phyloP scores from a whole-genome alignment of 2,888 invertebrate genomes.

The Drosophila nigricruria region DNA sequence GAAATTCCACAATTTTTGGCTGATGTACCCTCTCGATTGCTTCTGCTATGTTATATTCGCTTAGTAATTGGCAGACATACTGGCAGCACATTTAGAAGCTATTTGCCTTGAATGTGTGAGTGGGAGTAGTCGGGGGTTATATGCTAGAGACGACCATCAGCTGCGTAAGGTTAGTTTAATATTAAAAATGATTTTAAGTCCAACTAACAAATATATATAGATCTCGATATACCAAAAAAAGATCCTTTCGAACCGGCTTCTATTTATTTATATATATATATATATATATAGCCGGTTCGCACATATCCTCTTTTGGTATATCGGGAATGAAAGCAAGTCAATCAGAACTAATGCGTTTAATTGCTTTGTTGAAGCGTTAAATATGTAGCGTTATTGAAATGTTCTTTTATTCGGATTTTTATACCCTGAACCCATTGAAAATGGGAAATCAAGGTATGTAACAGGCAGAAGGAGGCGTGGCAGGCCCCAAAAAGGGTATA shows the following conservation, averaged over 20 bases:
- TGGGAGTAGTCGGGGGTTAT: not conserved
- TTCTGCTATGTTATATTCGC: conserved; percentile 38
- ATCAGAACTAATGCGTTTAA: conserved; percentile 41
- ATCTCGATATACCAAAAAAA: no score
- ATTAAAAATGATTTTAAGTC: not conserved
- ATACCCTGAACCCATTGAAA: not conserved
- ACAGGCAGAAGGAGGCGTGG: no score
- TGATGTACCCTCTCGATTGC: conserved; percentile 26
- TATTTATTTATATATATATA: no score
- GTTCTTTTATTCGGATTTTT: not conserved
- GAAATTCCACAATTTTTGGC: conserved; percentile 19
- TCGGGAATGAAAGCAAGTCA: conserved; percentile 27
- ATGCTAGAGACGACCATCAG: not conserved
- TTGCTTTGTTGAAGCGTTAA: conserved; percentile 31
- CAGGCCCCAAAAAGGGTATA: no score
- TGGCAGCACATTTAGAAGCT: conserved; percentile 38
- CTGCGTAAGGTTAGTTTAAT: not conserved
- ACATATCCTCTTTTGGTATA: not conserved
- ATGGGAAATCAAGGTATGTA: no score
- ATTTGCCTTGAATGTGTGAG: not conserved
- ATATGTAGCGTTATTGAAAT: conserved; percentile 25
- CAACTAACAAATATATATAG: no score
- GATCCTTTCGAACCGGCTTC: no score
- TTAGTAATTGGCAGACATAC: conserved; percentile 56
- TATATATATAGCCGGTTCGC: not conserved